Base-by-base conservation (phyloP, 2,113 vertebrate genomes). In the Ammodytes dubius region DNA sequence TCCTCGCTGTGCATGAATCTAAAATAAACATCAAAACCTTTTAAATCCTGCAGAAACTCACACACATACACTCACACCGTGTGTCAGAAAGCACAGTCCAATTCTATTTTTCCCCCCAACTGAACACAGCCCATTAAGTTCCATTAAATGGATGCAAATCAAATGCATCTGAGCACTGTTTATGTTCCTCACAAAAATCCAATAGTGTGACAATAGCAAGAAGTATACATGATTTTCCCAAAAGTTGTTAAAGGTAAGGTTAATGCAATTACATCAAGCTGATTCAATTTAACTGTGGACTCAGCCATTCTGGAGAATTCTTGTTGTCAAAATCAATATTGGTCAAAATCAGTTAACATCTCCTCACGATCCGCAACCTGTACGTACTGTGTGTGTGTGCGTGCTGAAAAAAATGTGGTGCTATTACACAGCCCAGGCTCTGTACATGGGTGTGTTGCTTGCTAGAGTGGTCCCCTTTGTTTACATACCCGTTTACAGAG, bases 41-140 rank as follows among this genome's bases (percentile, higher is more conserved):
- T 19, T 2, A 68, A 60, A 74, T 74, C 60, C 27, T 60, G 15
- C 50, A 70, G 42, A 74, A 59, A 69, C 45, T 27, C 46, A 60
- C 61, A 59, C 53, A 19, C 4, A 68, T 47, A 69, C 45, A 73
- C 8, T 19, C 58, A 56, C 42, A 7, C 13, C 0, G 2, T 27
- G 71, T 64, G 27, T 68, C 43, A 77, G 54, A 49, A 69, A 77
- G 82, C 68, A 66, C 42, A 81, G 52, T 52, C 81, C 67, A 71
- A 42, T 86, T 81, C 43, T 0, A 47, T 77, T 72, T 81, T 56
- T 67, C 77, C 74, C n/a, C 67, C 45, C 54, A 58, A 70, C 57
- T 66, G 71, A 81, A 64, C 72, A 89, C 81, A 85, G 65, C 49
- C 72, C 74, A 81, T 88, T 88, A 84, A 79, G 52, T 81, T 85